Evolutionary conservation across 2,888 invertebrate genomes (phyloP), one percentile per base, ranked within the genome.

Genomic region (Tromatobia lineatoria): DNA sequence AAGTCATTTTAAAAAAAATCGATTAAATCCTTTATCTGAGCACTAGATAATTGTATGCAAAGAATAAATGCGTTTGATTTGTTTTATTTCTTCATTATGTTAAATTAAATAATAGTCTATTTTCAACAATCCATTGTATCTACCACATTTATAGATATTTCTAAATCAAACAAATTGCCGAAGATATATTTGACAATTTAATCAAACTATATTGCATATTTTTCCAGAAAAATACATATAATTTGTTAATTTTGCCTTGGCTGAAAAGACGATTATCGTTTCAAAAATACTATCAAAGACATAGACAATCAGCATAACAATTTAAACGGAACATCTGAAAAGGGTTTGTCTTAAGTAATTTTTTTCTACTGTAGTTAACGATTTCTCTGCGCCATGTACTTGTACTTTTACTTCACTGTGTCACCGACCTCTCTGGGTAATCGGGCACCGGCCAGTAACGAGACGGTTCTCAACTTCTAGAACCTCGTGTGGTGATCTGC

Each of bases 381-480:
- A 59, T 59, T 61, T 38, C 7, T 61, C 13, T 61, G 18, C 34
- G 8, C 23, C 3, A 23, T 23, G 15, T 54, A 34, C 20, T 59
- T 59, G 71, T 76, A 67, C 77, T 76, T 77, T 82, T 67, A 77
- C 77, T 73, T 64, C 54, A 73, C 73, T 78, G 67, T 82, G 75
- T 82, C 82, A 78, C 71, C 82, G 82, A 82, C 77, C 82, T 82
- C 57, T 67, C 66, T 69, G 42, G 52, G 70, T 82, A 82, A 82
- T 78, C 82, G 69, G 66, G 66, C 82, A 73, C 71, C 50, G 73
- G 67, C 75, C 61, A 18, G 29, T 6, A 57, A 52, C 7, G 50
- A 57, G 15, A 64, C 77, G 82, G 73, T 82, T 77, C 73, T 82
- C 82, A 82, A 73, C 82, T 38, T 64, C 18, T 38, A 20, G 42